Percentiles rank a stretch among this genome's conserved stretches.
Conservation (phyloP, 2,888 invertebrate genomes). For the Nymphalis urticae region DNA sequence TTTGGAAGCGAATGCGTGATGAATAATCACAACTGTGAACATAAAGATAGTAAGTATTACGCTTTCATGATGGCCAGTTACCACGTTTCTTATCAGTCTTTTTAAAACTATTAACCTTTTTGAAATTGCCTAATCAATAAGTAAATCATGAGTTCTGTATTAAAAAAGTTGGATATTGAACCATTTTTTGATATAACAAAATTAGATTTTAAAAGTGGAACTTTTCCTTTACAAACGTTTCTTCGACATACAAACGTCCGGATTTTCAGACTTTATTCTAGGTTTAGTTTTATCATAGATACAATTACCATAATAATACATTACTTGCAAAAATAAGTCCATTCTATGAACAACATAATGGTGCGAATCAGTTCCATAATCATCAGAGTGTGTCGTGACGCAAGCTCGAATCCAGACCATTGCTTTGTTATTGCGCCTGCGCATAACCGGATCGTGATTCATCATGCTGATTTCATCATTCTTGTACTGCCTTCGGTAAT, state of each 20-base stretch:
- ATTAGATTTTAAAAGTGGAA: too few relatives aligned
- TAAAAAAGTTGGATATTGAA: too few relatives aligned
- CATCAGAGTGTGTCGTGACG: slow-evolving; percentile 33
- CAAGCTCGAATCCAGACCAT: slow-evolving; percentile 26
- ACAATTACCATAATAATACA: neutral
- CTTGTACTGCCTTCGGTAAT: neutral
- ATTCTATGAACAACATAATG: slow-evolving; percentile 17
- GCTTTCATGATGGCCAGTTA: too few relatives aligned
- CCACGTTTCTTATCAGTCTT: too few relatives aligned
- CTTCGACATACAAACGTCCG: too few relatives aligned
- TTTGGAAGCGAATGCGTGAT: slow-evolving; percentile 84
- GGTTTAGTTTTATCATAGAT: too few relatives aligned
- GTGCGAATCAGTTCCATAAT: slow-evolving; percentile 18
- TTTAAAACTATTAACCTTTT: too few relatives aligned
- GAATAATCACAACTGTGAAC: slow-evolving; percentile 85
- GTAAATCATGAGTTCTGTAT: too few relatives aligned
- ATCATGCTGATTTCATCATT: slow-evolving; percentile 23
- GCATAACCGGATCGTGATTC: slow-evolving; percentile 26
- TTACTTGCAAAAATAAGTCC: slow-evolving; percentile 17
- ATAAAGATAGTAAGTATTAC: slow-evolving; percentile 81
- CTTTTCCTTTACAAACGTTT: neutral
- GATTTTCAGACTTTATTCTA: too few relatives aligned
- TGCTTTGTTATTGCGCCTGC: slow-evolving; percentile 28
- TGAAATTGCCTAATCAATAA: too few relatives aligned
- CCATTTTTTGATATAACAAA: too few relatives aligned